phyloP scores from a whole-genome alignment of 2,888 invertebrate genomes.

The Dendrolimus pini region DNA sequence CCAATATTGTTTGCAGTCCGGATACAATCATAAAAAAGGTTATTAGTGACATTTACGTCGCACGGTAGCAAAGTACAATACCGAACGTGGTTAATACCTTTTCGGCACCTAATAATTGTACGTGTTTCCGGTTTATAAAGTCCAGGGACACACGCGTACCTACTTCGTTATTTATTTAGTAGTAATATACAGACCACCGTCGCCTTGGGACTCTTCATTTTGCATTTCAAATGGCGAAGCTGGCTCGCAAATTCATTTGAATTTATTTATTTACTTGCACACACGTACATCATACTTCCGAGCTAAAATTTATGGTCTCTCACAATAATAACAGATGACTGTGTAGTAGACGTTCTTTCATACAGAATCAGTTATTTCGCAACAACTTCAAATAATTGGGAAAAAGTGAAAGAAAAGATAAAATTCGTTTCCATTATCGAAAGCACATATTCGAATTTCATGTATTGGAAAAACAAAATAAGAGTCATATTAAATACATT shows the following conservation, averaged over 20 bases:
- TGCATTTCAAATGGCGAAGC: neutral
- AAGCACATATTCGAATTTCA: too few species aligned
- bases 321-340: too few species aligned
- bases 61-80: constrained; percentile 8
- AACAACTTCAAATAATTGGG: too few species aligned
- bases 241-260: neutral
- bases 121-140: constrained; percentile 26
- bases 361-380: too few species aligned
- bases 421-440: too few species aligned
- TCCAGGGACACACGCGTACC: neutral
- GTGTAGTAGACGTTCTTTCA: too few species aligned
- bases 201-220: neutral
- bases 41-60: constrained; percentile 2
- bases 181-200: neutral
- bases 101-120: constrained; percentile 25
- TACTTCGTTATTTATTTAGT: constrained; percentile 1
- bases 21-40: neutral
- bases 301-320: too few species aligned
- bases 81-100: constrained; percentile 22
- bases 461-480: too few species aligned
- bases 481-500: too few species aligned
- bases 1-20: neutral
- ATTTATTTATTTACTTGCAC: too few species aligned
- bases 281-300: too few species aligned
- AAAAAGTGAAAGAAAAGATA: too few species aligned